phyloP scores from a whole-genome alignment of 1,140 invertebrate genomes.

The Drosophila athabasca region DNA sequence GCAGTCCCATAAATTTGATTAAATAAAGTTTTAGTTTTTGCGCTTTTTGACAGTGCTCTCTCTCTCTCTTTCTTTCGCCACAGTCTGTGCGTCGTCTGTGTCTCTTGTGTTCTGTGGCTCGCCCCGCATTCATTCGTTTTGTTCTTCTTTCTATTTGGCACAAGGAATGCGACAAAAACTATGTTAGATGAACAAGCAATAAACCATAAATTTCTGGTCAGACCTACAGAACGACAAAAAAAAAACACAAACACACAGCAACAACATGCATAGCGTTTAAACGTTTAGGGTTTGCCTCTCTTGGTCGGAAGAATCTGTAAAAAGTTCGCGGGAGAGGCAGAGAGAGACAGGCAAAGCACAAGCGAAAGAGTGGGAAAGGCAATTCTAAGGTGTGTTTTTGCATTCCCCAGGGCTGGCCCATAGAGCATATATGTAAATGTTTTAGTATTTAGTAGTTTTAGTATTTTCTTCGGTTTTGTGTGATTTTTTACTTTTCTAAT shows the following conservation, averaged over 20 bases:
- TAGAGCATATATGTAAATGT: not conserved
- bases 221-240: constrained; percentile 32
- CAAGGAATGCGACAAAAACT: constrained; percentile 78
- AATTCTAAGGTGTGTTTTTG: constrained; percentile 62
- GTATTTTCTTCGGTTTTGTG: too few relatives aligned
- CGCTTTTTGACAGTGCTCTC: constrained; percentile 44
- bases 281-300: constrained; percentile 56
- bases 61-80: constrained; percentile 2
- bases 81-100: not conserved
- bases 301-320: constrained; percentile 28
- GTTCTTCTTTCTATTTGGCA: constrained; percentile 51
- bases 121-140: constrained; percentile 39
- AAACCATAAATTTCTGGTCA: constrained; percentile 81
- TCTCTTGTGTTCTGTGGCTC: too few relatives aligned
- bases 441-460: not conserved
- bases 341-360: not conserved
- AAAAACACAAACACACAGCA: constrained; percentile 9
- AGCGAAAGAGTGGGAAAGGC: constrained; percentile 5
- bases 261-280: constrained; percentile 46
- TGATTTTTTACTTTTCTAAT: too few relatives aligned
- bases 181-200: constrained; percentile 79
- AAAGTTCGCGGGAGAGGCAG: constrained; percentile 1
- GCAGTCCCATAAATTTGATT: constrained; percentile 74
- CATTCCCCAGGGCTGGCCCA: constrained; percentile 23
- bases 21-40: constrained; percentile 77